Percentiles rank a stretch among this genome's conserved stretches.
These are phyloP conservation scores for Artemia sinica DNA, from an alignment of 2,888 invertebrate species.

Conservation along the genomic window DNA sequence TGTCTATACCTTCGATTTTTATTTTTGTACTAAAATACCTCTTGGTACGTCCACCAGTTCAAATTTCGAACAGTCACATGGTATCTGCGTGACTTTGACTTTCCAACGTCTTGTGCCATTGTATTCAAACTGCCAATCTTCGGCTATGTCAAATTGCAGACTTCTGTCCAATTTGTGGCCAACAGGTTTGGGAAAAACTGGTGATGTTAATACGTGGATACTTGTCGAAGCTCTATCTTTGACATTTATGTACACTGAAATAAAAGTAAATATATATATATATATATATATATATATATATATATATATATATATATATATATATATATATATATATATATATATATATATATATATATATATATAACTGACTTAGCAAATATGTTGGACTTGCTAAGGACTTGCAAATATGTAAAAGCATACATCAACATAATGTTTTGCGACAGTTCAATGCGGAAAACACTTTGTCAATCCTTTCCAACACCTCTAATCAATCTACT, in stretches of 20 bases:
- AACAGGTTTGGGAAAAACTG: not conserved
- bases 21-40: not conserved
- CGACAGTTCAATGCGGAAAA: too few relatives aligned
- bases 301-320: not conserved
- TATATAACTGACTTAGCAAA: too few relatives aligned
- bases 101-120: slow-evolving; percentile 6
- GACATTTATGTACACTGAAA: slow-evolving; percentile 8
- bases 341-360: too few relatives aligned
- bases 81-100: not conserved
- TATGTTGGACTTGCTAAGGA: too few relatives aligned
- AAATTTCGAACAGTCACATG: not conserved
- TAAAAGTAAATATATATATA: not conserved
- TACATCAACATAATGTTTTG: too few relatives aligned
- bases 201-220: not conserved
- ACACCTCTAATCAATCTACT: too few relatives aligned
- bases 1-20: too few relatives aligned
- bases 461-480: too few relatives aligned
- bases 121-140: not conserved
- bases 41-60: not conserved
- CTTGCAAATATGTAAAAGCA: too few relatives aligned
- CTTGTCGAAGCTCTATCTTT: slow-evolving; percentile 2
- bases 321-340: too few relatives aligned
- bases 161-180: not conserved
- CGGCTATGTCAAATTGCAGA: not conserved
- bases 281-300: not conserved